phyloP scores from a whole-genome alignment of 2,113 vertebrate genomes.

The Corydoras sp. region DNA sequence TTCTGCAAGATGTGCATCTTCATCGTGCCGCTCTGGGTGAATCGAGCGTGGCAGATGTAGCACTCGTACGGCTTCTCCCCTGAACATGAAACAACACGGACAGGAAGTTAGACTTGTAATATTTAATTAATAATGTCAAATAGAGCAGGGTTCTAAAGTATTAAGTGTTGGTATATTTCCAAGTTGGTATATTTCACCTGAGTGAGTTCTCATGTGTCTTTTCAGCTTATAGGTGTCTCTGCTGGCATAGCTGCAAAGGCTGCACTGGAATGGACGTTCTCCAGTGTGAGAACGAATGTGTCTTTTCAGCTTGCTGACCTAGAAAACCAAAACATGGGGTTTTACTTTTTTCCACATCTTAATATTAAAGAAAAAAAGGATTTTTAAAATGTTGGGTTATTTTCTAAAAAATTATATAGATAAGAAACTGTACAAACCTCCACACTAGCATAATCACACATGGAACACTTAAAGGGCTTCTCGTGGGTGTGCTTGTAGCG shows the following conservation, averaged over 20 bases:
- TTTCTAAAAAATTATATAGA: too few species aligned
- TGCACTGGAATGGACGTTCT: conserved; percentile 96
- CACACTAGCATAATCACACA: conserved; percentile 97
- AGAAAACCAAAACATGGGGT: not conserved
- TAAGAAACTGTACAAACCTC: conserved; percentile 83
- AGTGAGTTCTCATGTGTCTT: conserved; percentile 98
- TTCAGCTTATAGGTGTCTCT: conserved; percentile 98
- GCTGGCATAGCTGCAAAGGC: conserved; percentile 96
- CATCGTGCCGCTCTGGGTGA: conserved; percentile 98
- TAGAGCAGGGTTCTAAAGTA: not conserved
- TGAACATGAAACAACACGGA: conserved; percentile 38
- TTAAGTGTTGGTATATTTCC: not conserved
- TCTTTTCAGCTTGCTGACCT: conserved; percentile 98
- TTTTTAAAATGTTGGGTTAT: too few species aligned
- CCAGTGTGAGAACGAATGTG: conserved; percentile 96
- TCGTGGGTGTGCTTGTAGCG: conserved; percentile 98
- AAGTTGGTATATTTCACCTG: too few species aligned
- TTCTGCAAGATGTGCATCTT: conserved; percentile 99
- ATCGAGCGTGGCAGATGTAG: conserved; percentile 97
- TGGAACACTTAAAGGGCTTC: conserved; percentile 98
- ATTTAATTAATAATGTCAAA: too few species aligned
- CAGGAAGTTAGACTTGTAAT: too few species aligned
- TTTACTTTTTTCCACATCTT: too few species aligned
- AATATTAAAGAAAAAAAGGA: too few species aligned
- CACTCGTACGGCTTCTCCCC: conserved; percentile 98